Conservation (phyloP, 2,797 vertebrate species). For the Chelmon rostratus region DNA sequence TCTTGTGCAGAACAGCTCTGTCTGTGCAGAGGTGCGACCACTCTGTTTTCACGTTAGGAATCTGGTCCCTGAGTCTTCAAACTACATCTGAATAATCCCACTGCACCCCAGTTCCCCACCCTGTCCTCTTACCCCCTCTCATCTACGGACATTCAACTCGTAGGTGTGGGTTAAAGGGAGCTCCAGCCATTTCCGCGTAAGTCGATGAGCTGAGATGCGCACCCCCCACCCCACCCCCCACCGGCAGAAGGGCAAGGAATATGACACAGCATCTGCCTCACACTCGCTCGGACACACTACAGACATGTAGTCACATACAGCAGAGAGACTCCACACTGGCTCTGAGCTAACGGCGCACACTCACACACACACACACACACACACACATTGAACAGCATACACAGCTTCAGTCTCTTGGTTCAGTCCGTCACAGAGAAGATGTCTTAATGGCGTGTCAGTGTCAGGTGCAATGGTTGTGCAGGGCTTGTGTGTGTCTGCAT, state of each 20-base stretch:
- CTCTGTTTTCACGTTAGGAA: constrained; percentile 55
- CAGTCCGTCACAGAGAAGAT: constrained; percentile 55
- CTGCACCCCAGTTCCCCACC: constrained; percentile 36
- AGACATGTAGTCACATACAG: constrained; percentile 60
- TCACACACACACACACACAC: constrained; percentile 1
- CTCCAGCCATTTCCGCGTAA: constrained; percentile 58
- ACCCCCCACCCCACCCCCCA: too few species aligned
- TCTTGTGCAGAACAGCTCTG: constrained; percentile 69
- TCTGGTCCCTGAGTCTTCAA: constrained; percentile 84
- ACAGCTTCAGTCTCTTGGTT: constrained; percentile 63
- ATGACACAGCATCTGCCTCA: constrained; percentile 61
- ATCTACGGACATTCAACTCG: constrained; percentile 63
- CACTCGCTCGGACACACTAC: constrained; percentile 44
- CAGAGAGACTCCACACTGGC: constrained; percentile 51
- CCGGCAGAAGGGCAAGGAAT: constrained; percentile 56
- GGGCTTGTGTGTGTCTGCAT: constrained; percentile 33
- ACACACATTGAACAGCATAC: constrained; percentile 63
- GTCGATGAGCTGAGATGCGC: constrained; percentile 63
- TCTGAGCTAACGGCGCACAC: constrained; percentile 64
- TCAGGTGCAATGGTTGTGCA: constrained; percentile 52
- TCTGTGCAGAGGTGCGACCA: constrained; percentile 59
- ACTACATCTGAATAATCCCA: constrained; percentile 63
- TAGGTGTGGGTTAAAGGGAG: constrained; percentile 74
- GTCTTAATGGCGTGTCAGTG: constrained; percentile 42
- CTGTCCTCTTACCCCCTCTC: constrained; percentile 34